Base-by-base conservation (phyloP, 1,140 invertebrate species). In the Vollenhovia emeryi region DNA sequence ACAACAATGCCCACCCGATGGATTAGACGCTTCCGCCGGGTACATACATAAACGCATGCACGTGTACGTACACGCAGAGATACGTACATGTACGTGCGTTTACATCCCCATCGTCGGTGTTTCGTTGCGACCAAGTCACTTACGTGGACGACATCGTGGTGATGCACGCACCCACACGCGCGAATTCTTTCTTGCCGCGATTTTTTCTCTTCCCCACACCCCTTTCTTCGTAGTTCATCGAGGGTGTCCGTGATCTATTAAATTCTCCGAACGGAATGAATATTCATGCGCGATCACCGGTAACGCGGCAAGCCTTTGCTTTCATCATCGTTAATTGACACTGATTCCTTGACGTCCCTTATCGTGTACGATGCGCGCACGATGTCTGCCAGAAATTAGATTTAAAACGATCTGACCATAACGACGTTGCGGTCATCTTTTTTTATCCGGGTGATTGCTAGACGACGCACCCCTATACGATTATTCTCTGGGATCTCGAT, bases 1-100 rank as follows among this genome's bases (percentile, higher is more conserved):
- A 93, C 93, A 94, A 94, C 93, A 93, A 94, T 93, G 90, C 90
- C 87, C 89, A 86, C 89, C 91, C 92, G 92, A 93, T 92, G 92
- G 92, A 94, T 94, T 94, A 94, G 93, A 94, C 88, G 91, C 93
- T 93, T 93, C 92, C 92, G 89, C 66, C 64, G 73, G 50, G 21
- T 69, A 57, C 88, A 69, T 75, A 68, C 69, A 89, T 87, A 85
- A 87, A 79, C 85, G 36, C 30, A 24, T 69, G 52, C 52, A 62
- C n/a, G 33, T 33, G 27, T 73, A 82, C 84, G 43, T 84, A 62
- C 50, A 73, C 36, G 36, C 13, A 30, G 24, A 33, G 75, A 27
- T 43, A 43, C 7, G 24, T 30, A 36, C 40, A 36, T 36, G 36
- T 43, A 43, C 40, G 7, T 45, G 50, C 52, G 48, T 64, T 84